Percentiles rank a stretch among this genome's conserved stretches.
phyloP scores from a whole-genome alignment of 2,888 invertebrate species.

The Erebia epiphron region DNA sequence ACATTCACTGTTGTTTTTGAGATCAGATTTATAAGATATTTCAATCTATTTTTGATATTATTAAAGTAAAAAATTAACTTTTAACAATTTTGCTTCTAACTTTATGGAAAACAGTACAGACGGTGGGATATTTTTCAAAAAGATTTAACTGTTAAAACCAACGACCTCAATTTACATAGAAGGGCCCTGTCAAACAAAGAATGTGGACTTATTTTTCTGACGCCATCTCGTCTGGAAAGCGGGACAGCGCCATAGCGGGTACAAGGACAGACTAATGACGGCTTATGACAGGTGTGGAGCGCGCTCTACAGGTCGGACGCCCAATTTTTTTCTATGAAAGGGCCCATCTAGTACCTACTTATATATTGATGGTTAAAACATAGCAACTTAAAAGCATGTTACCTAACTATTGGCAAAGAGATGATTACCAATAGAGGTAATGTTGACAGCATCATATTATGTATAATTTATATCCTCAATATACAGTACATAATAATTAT shows the following conservation, averaged over 20 bases:
- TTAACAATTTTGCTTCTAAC: slow-evolving; percentile 22
- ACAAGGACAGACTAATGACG: too few species aligned
- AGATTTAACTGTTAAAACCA: not conserved
- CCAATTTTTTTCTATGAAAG: too few species aligned
- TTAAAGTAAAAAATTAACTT: slow-evolving; percentile 1
- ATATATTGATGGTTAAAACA: too few species aligned
- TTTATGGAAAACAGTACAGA: slow-evolving; percentile 31
- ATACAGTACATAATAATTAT: not conserved
- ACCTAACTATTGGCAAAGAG: not conserved
- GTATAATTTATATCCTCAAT: slow-evolving; percentile 7
- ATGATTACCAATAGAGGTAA: not conserved
- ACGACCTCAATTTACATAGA: too few species aligned
- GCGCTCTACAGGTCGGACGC: too few species aligned
- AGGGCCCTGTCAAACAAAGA: too few species aligned
- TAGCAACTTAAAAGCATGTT: not conserved
- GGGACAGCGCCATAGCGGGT: too few species aligned
- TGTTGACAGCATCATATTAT: slow-evolving; percentile 1
- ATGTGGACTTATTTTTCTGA: too few species aligned
- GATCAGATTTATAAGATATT: slow-evolving; percentile 33
- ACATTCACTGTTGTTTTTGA: slow-evolving; percentile 17
- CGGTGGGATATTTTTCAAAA: slow-evolving; percentile 34
- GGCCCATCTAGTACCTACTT: too few species aligned
- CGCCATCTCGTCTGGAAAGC: too few species aligned
- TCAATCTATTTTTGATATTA: slow-evolving; percentile 16
- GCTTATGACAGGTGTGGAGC: too few species aligned